Evolutionary conservation across 2,113 vertebrate species (phyloP).

Genomic region (Acrocephalus arundinaceus): DNA sequence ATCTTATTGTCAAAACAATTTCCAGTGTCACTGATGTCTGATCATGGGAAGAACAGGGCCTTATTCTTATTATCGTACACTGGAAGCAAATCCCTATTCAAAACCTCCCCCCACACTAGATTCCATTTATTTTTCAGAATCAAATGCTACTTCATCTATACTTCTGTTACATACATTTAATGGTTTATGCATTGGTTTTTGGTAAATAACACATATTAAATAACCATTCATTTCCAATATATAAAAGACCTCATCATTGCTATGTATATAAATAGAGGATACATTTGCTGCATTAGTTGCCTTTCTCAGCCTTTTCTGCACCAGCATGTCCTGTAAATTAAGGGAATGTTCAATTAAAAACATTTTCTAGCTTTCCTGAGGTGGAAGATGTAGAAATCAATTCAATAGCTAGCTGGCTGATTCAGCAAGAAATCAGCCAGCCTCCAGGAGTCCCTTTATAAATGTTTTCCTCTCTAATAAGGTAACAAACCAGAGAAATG

Average conservation of each 20-base stretch:
- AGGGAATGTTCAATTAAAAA: neutral
- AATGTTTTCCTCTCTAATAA: conserved; percentile 51
- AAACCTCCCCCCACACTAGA: neutral
- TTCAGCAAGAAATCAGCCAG: conserved; percentile 28
- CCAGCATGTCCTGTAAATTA: neutral
- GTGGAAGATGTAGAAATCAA: conserved; percentile 32
- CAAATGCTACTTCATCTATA: neutral
- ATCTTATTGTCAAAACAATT: conserved; percentile 36
- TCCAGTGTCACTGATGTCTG: neutral
- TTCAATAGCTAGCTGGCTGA: conserved; percentile 35
- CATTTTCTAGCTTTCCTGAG: conserved; percentile 32
- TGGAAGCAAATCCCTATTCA: neutral
- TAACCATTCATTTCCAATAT: neutral
- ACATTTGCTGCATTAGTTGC: neutral
- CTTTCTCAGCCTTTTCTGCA: neutral
- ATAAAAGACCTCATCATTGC: neutral
- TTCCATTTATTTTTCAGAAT: neutral
- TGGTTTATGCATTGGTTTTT: neutral
- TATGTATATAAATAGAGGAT: neutral
- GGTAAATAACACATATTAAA: neutral
- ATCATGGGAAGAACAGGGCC: neutral
- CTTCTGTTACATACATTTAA: neutral
- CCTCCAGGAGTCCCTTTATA: neutral
- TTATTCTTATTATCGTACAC: neutral
- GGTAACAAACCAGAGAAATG: neutral